Percentiles rank a stretch among this genome's conserved stretches.
These are phyloP conservation scores for Melanaphis sacchari DNA, from an alignment of 1,140 invertebrate species.

Conservation along the genomic window DNA sequence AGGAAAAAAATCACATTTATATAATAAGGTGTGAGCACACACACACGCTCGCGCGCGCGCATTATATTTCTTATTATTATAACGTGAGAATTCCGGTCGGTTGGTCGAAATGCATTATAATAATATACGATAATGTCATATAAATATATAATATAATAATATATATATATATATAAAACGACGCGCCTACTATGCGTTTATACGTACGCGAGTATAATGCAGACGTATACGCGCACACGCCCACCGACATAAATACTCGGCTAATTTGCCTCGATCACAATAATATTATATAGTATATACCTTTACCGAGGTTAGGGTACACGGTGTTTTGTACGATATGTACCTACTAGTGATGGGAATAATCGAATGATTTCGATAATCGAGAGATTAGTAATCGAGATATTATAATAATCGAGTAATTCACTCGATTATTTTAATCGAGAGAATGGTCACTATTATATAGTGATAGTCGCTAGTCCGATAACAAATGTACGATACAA, in stretches of 20 bases:
- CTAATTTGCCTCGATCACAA: constrained; percentile 28
- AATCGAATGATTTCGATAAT: too few species aligned
- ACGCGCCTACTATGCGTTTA: not conserved
- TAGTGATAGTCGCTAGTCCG: too few species aligned
- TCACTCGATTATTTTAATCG: too few species aligned
- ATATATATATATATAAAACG: constrained; percentile 13
- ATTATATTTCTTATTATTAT: not conserved
- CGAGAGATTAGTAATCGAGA: too few species aligned
- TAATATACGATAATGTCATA: not conserved
- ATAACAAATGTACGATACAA: too few species aligned
- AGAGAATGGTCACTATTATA: too few species aligned
- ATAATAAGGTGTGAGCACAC: not conserved
- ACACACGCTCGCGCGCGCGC: not conserved
- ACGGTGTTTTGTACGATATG: not conserved
- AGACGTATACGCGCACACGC: not conserved
- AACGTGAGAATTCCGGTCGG: constrained; percentile 35
- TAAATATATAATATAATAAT: not conserved
- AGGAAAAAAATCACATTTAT: constrained; percentile 12
- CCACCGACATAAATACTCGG: constrained; percentile 41
- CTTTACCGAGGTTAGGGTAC: not conserved
- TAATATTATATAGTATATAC: not conserved
- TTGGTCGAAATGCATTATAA: not conserved
- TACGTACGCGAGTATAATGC: not conserved
- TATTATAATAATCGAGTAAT: too few species aligned
- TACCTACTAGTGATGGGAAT: too few species aligned